These are phyloP conservation scores for Sipha maydis DNA, from an alignment of 2,888 invertebrate genomes.

Conservation along the genomic window DNA sequence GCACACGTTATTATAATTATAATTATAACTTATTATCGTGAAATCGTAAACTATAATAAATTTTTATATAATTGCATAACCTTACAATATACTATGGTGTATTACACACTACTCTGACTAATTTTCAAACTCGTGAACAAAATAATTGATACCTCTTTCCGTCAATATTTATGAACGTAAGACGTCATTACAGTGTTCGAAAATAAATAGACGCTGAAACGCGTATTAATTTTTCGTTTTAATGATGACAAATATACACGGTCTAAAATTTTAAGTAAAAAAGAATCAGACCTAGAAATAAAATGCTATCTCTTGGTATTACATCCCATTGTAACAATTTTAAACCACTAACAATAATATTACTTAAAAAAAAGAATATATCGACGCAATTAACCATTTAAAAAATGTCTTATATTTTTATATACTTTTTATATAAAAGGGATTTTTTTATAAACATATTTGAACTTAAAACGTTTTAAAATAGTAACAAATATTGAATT, in stretches of 20 bases:
- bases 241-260: not conserved
- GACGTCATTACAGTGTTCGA: not conserved
- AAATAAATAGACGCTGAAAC: not conserved
- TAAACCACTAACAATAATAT: not conserved
- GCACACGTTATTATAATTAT: no score
- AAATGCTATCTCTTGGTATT: not conserved
- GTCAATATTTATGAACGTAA: no score
- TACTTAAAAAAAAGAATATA: no score
- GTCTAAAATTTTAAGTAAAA: not conserved
- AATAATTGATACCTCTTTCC: no score
- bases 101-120: no score
- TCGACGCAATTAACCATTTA: not conserved
- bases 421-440: not conserved
- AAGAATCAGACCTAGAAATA: not conserved
- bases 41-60: no score
- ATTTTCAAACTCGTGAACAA: no score
- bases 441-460: not conserved
- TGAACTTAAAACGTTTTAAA: no score
- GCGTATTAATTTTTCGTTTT: not conserved
- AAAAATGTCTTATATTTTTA: not conserved
- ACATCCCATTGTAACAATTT: not conserved
- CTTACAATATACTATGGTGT: no score
- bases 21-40: no score
- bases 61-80: no score
- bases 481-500: no score